phyloP scores from a whole-genome alignment of 2,888 invertebrate genomes.

The Phaonia tiefii region DNA sequence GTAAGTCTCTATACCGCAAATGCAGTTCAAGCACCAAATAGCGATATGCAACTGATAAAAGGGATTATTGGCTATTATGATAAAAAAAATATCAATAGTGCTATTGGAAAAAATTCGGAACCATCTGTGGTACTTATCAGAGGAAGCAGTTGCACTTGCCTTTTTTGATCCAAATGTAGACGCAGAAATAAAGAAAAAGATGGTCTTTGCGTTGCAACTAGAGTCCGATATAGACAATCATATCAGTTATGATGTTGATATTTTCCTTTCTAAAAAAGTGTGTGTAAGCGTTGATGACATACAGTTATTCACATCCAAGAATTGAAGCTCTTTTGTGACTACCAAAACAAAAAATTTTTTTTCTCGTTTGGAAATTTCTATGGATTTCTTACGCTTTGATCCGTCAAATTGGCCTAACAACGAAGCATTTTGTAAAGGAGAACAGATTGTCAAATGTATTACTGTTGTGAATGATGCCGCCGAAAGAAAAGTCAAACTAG shows the following conservation, averaged over 20 bases:
- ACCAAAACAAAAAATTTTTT: conserved; percentile 18
- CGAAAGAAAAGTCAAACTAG: neutral
- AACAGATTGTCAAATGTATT: conserved; percentile 4
- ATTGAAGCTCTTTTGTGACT: conserved; percentile 2
- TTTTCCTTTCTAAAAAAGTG: conserved; percentile 22
- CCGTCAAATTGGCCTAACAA: too few relatives aligned
- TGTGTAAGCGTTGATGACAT: conserved; percentile 1
- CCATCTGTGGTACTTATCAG: conserved; percentile 28
- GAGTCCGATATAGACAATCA: conserved; percentile 9
- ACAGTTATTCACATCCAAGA: conserved; percentile 14
- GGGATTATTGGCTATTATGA: too few relatives aligned
- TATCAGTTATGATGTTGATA: conserved; percentile 10
- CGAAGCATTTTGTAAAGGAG: too few relatives aligned
- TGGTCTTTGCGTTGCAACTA: conserved; percentile 3
- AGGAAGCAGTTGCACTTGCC: conserved; percentile 35
- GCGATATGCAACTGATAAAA: too few relatives aligned
- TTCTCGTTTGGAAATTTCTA: conserved; percentile 18
- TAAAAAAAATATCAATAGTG: neutral
- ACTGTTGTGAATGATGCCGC: conserved; percentile 42
- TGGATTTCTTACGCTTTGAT: conserved; percentile 1
- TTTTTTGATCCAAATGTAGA: conserved; percentile 30
- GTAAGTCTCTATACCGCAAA: too few relatives aligned
- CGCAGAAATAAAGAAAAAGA: conserved; percentile 17
- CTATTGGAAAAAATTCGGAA: neutral
- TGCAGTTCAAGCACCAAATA: conserved; percentile 1